Conservation (phyloP, 64 coral and sea anemone species). For the Montipora sp. region DNA sequence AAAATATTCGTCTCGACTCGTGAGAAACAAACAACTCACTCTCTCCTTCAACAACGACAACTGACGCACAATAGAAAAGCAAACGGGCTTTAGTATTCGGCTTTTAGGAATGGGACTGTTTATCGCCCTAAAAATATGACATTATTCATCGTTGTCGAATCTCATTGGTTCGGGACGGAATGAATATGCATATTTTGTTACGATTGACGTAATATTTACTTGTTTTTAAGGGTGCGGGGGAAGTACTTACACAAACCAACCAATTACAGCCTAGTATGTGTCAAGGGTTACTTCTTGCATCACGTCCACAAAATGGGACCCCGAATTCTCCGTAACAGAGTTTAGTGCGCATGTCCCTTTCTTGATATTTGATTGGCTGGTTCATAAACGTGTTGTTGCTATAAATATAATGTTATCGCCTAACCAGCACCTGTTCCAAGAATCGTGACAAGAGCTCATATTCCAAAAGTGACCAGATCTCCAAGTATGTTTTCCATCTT, state of each 20-base stretch:
- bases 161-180: constrained; percentile 18
- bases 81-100: neutral
- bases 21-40: too few species aligned
- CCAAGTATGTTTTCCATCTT: too few species aligned
- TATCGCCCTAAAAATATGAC: constrained; percentile 1
- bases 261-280: neutral
- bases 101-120: neutral
- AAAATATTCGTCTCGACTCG: too few species aligned
- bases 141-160: neutral
- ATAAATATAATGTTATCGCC: neutral
- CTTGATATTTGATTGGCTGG: constrained; percentile 24
- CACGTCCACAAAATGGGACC: neutral
- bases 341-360: neutral
- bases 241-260: neutral
- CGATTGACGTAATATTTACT: neutral
- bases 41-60: neutral
- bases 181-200: neutral
- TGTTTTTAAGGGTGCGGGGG: constrained; percentile 18
- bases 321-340: neutral
- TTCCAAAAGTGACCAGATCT: too few species aligned
- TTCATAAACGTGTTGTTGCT: neutral
- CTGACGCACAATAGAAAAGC: neutral
- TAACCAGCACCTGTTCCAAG: neutral
- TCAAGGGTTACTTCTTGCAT: neutral
- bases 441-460: neutral